Evolutionary conservation across 2,113 vertebrate genomes (phyloP), one percentile per base, ranked within the genome.

Genomic region (Melanotaenia duboulayi): DNA sequence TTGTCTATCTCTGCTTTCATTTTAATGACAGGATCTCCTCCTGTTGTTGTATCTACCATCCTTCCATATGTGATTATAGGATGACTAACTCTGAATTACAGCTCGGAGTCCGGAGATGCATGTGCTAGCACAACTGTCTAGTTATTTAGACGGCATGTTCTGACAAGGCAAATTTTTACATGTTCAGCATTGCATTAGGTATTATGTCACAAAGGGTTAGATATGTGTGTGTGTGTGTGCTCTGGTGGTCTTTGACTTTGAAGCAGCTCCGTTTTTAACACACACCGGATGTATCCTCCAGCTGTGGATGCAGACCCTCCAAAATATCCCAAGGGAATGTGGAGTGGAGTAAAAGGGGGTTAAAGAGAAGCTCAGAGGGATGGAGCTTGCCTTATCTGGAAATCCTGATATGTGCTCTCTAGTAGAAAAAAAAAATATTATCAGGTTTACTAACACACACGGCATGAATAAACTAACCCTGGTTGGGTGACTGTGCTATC

Each of bases 261-360:
- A 82, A 82, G 61, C 49, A 71, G 40, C 49, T 59, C 74, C 61
- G 25, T 4, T 6, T 67, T 39, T 32, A 56, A 54, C 69, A 59
- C 51, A 69, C 65, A 74, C 82, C 70, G 80, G 86, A 90, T 83
- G 72, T 83, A 0, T 82, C 69, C 68, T 85, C 87, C 89, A 89
- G 87, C 87, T 89, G 88, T 88, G 89, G 78, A 80, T 72, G 72
- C 76, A 61, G 73, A 56, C 51, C 80, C 52, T 40, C 11, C 23
- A 56, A 78, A 80, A 10, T 19, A 28, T 64, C 83, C 81, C 19
- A 2, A 22, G 74, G 81, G 83, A 58, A 46, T 25, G 69, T 16
- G 10, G 40, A 62, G 37, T 63, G 78, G 76, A 40, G 54, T 55
- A 23, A 65, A 57, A 54, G n/a, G 75, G 67, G 72, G 7, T 13